These are phyloP conservation scores for Ammodytes dubius DNA, from an alignment of 2,113 vertebrate genomes.

Conservation along the genomic window DNA sequence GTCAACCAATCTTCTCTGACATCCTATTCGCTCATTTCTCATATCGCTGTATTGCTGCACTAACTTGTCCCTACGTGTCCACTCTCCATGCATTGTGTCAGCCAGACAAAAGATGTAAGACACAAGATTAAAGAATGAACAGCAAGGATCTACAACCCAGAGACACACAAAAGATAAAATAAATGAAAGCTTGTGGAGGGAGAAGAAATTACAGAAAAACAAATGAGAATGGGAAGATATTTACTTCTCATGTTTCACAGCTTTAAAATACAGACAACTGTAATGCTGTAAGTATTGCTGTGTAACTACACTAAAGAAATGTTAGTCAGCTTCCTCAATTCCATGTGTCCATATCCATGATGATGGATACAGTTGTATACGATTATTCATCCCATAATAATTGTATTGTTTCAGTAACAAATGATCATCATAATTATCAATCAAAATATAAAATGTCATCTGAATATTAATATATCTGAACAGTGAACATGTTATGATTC, in stretches of 20 bases:
- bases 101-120: neutral
- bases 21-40: neutral
- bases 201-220: neutral
- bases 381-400: too few species aligned
- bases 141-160: neutral
- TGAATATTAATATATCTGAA: neutral
- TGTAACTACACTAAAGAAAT: neutral
- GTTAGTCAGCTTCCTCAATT: neutral
- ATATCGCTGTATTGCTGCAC: conserved; percentile 27
- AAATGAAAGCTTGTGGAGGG: neutral
- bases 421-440: too few species aligned
- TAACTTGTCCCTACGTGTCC: conserved; percentile 45
- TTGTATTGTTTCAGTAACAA: too few species aligned
- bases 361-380: too few species aligned
- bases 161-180: neutral
- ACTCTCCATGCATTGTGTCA: neutral
- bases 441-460: too few species aligned
- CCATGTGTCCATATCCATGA: neutral
- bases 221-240: neutral
- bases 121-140: conserved; percentile 3
- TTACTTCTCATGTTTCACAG: neutral
- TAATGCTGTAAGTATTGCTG: neutral
- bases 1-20: neutral
- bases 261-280: neutral
- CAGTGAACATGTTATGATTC: neutral